These are phyloP conservation scores for Scelioninae gen. 1 DNA, from an alignment of 2,888 invertebrate genomes.

Conservation along the genomic window DNA sequence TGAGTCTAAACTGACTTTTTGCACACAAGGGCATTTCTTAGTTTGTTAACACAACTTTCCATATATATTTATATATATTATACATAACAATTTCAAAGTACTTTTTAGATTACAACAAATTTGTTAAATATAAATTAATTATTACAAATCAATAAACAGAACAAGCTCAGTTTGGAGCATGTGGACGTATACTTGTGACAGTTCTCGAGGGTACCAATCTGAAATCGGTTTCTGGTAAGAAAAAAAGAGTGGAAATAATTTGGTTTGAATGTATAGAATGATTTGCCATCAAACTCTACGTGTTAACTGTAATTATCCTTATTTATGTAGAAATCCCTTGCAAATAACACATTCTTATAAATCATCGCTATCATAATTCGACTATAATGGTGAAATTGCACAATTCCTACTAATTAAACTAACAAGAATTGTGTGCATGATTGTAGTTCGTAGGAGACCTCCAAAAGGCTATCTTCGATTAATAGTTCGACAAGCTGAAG, in stretches of 20 bases:
- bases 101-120: not conserved
- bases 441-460: constrained; percentile 84
- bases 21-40: too few relatives aligned
- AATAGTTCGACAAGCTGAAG: constrained; percentile 83
- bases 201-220: constrained; percentile 82
- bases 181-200: constrained; percentile 86
- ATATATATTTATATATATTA: too few relatives aligned
- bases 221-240: constrained; percentile 81
- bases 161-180: constrained; percentile 86
- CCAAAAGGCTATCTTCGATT: constrained; percentile 83
- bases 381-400: constrained; percentile 4
- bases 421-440: constrained; percentile 79
- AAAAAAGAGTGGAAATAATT: constrained; percentile 16
- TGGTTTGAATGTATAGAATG: constrained; percentile 9
- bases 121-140: constrained; percentile 10
- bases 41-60: too few relatives aligned
- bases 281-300: constrained; percentile 29
- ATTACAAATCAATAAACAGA: constrained; percentile 79
- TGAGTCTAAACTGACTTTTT: too few relatives aligned
- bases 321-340: constrained; percentile 18
- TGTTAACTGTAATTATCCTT: constrained; percentile 16
- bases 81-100: too few relatives aligned
- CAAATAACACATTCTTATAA: constrained; percentile 11
- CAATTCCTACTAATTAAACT: constrained; percentile 59
- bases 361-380: not conserved